Evolutionary conservation across 2,888 invertebrate genomes (phyloP).

Genomic region (Priocnemis perturbator): DNA sequence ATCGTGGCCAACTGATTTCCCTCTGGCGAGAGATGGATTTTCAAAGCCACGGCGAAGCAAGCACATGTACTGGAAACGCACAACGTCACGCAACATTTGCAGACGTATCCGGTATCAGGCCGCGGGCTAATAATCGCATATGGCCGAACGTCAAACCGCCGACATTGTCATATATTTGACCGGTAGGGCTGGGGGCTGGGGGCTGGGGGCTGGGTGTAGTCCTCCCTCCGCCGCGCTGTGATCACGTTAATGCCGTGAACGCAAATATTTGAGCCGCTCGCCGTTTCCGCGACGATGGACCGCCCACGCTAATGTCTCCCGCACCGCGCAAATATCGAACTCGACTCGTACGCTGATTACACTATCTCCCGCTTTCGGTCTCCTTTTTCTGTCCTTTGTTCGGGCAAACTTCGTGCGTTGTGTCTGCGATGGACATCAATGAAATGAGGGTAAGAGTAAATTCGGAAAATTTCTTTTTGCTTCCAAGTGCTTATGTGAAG

Average conservation of each 20-base stretch:
- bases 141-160: constrained; percentile 29
- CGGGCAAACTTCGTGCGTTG: too few relatives aligned
- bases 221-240: constrained; percentile 23
- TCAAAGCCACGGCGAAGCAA: constrained; percentile 19
- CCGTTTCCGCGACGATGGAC: constrained; percentile 11
- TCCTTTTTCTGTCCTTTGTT: too few relatives aligned
- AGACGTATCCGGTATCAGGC: constrained; percentile 23
- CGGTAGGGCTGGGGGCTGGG: too few relatives aligned
- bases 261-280: constrained; percentile 51
- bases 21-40: constrained; percentile 20
- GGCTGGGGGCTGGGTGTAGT: constrained; percentile 8
- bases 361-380: too few relatives aligned
- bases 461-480: too few relatives aligned
- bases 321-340: too few relatives aligned
- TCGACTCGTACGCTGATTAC: not conserved
- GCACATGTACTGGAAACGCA: not conserved
- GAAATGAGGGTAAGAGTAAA: too few relatives aligned
- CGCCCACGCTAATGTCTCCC: too few relatives aligned
- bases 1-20: too few relatives aligned
- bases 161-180: constrained; percentile 45
- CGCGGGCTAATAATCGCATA: constrained; percentile 34
- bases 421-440: too few relatives aligned
- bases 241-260: constrained; percentile 50
- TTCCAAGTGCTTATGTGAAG: too few relatives aligned
- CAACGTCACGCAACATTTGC: constrained; percentile 31